Percentiles rank a stretch among this genome's conserved stretches.
Evolutionary conservation across 92 coral and sea anemone species (phyloP).

Genomic region (Hydrozoanthus gracilis): DNA sequence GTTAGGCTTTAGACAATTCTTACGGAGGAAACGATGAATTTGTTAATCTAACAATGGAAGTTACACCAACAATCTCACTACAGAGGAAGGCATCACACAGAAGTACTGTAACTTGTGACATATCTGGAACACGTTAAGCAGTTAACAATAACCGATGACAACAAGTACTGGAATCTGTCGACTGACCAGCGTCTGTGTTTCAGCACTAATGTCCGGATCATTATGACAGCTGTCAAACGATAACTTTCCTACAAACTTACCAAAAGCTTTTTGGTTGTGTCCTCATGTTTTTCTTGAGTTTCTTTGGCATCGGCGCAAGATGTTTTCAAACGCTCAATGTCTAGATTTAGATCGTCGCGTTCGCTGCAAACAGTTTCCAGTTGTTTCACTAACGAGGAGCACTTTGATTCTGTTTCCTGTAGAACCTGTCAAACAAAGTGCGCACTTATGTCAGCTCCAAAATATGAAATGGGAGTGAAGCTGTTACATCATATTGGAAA

Average conservation of each 20-base stretch:
- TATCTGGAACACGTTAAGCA: too few relatives aligned
- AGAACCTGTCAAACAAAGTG: constrained; percentile 1
- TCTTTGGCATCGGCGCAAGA: not conserved
- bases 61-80: too few relatives aligned
- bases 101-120: too few relatives aligned
- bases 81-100: too few relatives aligned
- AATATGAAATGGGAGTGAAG: not conserved
- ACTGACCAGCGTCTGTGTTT: not conserved
- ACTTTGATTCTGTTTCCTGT: constrained; percentile 4
- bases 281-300: constrained; percentile 18
- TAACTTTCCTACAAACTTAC: not conserved
- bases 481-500: too few relatives aligned
- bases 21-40: too few relatives aligned
- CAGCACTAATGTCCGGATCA: not conserved
- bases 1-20: too few relatives aligned
- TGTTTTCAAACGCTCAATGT: not conserved
- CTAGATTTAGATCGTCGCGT: not conserved
- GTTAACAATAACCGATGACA: too few relatives aligned
- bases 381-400: constrained; percentile 25
- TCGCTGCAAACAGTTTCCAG: not conserved
- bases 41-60: too few relatives aligned
- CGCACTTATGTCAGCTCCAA: not conserved
- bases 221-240: not conserved
- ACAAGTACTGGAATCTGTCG: not conserved
- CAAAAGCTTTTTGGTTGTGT: constrained; percentile 28